A percentile compares a stretch with the other conserved stretches of the same genome.
Evolutionary conservation across 2,888 invertebrate genomes (phyloP).

Genomic region (Petrolisthes cinctipes): DNA sequence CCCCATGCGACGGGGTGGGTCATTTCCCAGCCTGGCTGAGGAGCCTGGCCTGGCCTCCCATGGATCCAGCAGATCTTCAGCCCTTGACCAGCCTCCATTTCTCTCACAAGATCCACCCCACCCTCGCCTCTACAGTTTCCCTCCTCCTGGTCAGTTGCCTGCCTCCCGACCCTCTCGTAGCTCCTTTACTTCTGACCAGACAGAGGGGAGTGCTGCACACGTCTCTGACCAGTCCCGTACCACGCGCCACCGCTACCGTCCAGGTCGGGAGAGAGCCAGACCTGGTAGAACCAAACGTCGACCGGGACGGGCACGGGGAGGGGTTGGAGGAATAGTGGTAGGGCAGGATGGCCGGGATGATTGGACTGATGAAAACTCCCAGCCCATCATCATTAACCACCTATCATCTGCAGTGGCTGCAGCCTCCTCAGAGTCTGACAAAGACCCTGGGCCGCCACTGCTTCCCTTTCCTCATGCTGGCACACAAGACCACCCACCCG

Average conservation of each 20-base stretch:
- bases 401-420: slow-evolving; percentile 26
- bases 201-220: slow-evolving; percentile 21
- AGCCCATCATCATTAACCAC: slow-evolving; percentile 51
- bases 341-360: slow-evolving; percentile 40
- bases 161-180: slow-evolving; percentile 9
- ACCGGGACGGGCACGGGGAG: slow-evolving; percentile 27
- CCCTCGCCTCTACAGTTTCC: slow-evolving; percentile 33
- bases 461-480: slow-evolving; percentile 3
- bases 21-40: slow-evolving; percentile 51
- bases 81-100: slow-evolving; percentile 40
- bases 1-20: slow-evolving; percentile 45
- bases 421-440: slow-evolving; percentile 39
- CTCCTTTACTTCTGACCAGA: slow-evolving; percentile 41
- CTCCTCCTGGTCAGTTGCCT: slow-evolving; percentile 36
- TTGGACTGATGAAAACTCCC: slow-evolving; percentile 49
- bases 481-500: slow-evolving; percentile 12
- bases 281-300: slow-evolving; percentile 42
- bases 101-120: slow-evolving; percentile 26
- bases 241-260: slow-evolving; percentile 33
- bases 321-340: background rate
- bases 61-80: slow-evolving; percentile 45
- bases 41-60: slow-evolving; percentile 31
- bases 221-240: slow-evolving; percentile 28
- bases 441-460: slow-evolving; percentile 18
- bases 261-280: slow-evolving; percentile 40